Evolutionary conservation across 2,888 invertebrate species (phyloP).

Genomic region (Netelia inedita): DNA sequence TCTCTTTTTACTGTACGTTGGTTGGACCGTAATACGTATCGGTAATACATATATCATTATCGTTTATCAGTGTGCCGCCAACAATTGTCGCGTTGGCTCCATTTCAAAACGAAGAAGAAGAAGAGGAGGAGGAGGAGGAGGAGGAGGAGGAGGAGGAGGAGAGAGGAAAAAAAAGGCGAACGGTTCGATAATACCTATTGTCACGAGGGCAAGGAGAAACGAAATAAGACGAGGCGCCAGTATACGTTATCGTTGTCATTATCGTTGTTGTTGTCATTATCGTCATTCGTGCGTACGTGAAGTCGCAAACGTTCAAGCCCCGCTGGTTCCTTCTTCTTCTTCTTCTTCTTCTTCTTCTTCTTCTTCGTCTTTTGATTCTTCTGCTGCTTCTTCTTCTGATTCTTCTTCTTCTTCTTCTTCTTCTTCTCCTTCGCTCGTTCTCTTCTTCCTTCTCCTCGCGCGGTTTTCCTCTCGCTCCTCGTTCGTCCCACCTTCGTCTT

Average conservation of each 20-base stretch:
- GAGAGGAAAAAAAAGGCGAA: neutral
- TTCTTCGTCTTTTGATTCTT: slow-evolving; percentile 5
- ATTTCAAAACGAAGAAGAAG: too few species aligned
- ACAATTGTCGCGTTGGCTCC: too few species aligned
- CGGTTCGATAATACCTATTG: neutral
- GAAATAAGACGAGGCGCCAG: slow-evolving; percentile 9
- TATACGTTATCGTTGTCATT: neutral
- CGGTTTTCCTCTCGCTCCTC: slow-evolving; percentile 52
- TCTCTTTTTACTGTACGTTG: slow-evolving; percentile 17
- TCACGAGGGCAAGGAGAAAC: neutral
- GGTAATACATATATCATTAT: too few species aligned
- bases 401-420: slow-evolving; percentile 48
- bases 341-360: slow-evolving; percentile 43
- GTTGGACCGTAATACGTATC: neutral
- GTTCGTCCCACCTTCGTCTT: slow-evolving; percentile 16
- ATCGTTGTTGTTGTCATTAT: slow-evolving; percentile 23
- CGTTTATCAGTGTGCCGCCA: too few species aligned
- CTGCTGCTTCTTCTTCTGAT: slow-evolving; percentile 29
- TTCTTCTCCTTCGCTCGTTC: too few species aligned
- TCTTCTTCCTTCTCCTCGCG: slow-evolving; percentile 41
- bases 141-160: neutral
- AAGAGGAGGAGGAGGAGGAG: neutral
- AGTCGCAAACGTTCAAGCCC: slow-evolving; percentile 6
- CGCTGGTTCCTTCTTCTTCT: slow-evolving; percentile 42
- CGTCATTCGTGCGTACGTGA: slow-evolving; percentile 30